Evolutionary conservation across 1,140 invertebrate species (phyloP), one percentile per base, ranked within the genome.

Genomic region (Stenopsyche tienmushanensis): DNA sequence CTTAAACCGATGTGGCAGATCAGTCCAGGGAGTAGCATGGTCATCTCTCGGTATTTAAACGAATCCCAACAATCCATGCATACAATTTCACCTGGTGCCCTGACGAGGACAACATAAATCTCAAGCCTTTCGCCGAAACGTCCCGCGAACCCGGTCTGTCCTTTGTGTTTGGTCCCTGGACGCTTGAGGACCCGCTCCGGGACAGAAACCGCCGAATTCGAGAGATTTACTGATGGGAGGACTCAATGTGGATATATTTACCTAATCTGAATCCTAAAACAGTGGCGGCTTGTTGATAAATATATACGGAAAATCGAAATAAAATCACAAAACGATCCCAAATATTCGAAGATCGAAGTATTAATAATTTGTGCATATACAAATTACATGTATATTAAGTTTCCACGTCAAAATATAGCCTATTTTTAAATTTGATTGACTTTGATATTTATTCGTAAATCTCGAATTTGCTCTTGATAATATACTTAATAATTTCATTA

Each of bases 171-270:
- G 10, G 10, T 47, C 10, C 10, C 10, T 13, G 44, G 44, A 47
- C 44, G 44, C 8, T 18, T 47, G 44, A 47, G 44, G 44, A 47
- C 44, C 44, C 44, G 44, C 44, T 29, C 15, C 52, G 26, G 52
- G 7, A 24, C 5, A 21, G 24, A 3, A 8, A 8, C 52, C 52
- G 52, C 7, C 8, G 52, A 24, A 52, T 7, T 3, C 18, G 15
- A 24, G 52, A 54, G 52, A 54, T 54, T 54, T 54, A 54, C 18
- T 54, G 52, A 54, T 17, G 52, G 52, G 52, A 29, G 52, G 23
- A 5, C 23, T 24, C 18, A 24, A 52, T 21, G 24, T 24, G 26
- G 18, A 24, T 18, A 45, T 24, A 54, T 54, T 54, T 54, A 18
- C 23, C 26, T 54, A 25, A 54, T 54, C 52, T 54, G 9, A 24